A percentile compares a stretch with the other conserved stretches of the same genome.
Conservation (phyloP, 2,888 invertebrate species). For the Melikaiella ostensackeni region DNA sequence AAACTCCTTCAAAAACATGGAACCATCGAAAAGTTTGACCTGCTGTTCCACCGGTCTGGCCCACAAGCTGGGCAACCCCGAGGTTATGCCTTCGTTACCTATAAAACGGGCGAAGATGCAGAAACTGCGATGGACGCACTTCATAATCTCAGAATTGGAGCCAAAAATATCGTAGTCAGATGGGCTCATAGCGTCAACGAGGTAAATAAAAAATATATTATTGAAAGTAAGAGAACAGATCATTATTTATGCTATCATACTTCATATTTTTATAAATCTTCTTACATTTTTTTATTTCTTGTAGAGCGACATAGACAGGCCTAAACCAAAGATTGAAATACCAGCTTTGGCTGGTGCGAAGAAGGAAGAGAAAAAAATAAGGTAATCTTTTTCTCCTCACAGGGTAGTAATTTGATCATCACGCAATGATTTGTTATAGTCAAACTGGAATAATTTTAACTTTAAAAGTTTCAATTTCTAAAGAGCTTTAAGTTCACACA, state of each 20-base stretch:
- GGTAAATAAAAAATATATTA: constrained; percentile 76
- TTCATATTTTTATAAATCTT: constrained; percentile 12
- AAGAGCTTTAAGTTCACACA: not conserved
- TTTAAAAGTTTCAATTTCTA: constrained; percentile 1
- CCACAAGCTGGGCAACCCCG: constrained; percentile 92
- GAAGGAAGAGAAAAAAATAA: constrained; percentile 79
- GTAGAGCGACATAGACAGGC: constrained; percentile 87
- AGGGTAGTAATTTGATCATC: too few species aligned
- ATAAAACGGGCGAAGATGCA: constrained; percentile 84
- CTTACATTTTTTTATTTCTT: constrained; percentile 57
- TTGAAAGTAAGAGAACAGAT: too few species aligned
- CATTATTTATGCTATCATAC: not conserved
- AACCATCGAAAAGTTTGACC: constrained; percentile 95
- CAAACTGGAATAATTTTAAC: constrained; percentile 15
- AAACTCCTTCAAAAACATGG: constrained; percentile 98
- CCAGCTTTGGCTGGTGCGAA: constrained; percentile 86
- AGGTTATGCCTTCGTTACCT: constrained; percentile 96
- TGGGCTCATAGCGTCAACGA: constrained; percentile 87
- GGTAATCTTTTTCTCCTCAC: constrained; percentile 58
- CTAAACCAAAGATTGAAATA: constrained; percentile 87
- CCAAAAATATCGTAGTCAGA: constrained; percentile 87
- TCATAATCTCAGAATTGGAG: constrained; percentile 86
- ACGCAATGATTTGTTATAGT: not conserved
- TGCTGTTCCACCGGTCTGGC: constrained; percentile 95
- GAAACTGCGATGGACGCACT: constrained; percentile 84